Conservation (phyloP, 2,113 vertebrate genomes). For the Leptocoma aspasia region DNA sequence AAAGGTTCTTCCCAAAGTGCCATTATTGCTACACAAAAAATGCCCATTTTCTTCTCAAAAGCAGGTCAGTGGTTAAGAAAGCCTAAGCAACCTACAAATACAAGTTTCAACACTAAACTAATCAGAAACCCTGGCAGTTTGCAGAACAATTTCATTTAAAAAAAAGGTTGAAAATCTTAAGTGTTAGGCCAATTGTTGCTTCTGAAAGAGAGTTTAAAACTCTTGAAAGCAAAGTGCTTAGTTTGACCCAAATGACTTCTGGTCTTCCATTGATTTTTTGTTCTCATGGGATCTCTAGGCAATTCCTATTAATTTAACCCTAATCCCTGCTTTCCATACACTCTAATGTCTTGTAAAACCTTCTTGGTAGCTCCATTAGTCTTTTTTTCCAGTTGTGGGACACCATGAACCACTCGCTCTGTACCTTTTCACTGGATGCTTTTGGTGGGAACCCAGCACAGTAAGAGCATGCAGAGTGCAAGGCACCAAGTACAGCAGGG, state of each 20-base stretch:
- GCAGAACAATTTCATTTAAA: background rate
- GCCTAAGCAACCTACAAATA: background rate
- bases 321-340: background rate
- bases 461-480: rapidly evolving
- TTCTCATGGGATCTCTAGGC: background rate
- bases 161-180: background rate
- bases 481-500: background rate
- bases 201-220: background rate
- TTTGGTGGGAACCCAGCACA: background rate
- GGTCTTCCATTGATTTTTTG: background rate
- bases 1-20: background rate
- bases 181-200: background rate
- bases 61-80: background rate
- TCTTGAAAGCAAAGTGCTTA: background rate
- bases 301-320: background rate
- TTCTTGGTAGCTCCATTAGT: background rate
- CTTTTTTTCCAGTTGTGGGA: background rate
- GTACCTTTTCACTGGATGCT: background rate
- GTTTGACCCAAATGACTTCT: background rate
- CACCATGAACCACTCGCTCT: background rate
- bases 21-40: background rate
- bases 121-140: background rate
- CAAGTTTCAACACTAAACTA: background rate
- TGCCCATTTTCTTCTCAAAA: background rate
- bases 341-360: background rate